Evolutionary conservation across 2,888 invertebrate genomes (phyloP).

Genomic region (Sinelater perroti): DNA sequence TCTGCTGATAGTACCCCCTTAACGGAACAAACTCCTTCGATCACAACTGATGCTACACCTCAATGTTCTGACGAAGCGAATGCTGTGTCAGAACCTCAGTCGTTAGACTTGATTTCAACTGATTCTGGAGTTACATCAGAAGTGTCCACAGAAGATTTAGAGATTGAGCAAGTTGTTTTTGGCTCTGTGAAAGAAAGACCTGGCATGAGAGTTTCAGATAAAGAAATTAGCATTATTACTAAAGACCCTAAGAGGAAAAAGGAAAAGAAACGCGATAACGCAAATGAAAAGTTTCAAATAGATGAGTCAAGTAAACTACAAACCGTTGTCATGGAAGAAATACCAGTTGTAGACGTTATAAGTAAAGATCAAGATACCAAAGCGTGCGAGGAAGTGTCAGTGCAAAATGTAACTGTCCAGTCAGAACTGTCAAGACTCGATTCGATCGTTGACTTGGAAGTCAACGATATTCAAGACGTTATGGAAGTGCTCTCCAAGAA

Average conservation of each 20-base stretch:
- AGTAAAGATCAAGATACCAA: slow-evolving; percentile 34
- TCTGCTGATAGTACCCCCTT: background rate
- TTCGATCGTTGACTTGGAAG: slow-evolving; percentile 58
- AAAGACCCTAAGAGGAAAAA: slow-evolving; percentile 8
- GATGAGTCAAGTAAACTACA: slow-evolving; percentile 45
- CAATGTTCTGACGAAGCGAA: background rate
- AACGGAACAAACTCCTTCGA: background rate
- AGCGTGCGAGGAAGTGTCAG: slow-evolving; percentile 20
- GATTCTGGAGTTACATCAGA: slow-evolving; percentile 36
- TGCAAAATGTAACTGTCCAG: slow-evolving; percentile 40
- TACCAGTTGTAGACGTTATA: slow-evolving; percentile 39
- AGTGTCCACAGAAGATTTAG: slow-evolving; percentile 39
- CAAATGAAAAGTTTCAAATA: background rate
- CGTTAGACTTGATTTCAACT: slow-evolving; percentile 35
- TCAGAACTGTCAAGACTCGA: slow-evolving; percentile 52
- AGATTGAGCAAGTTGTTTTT: slow-evolving; percentile 68
- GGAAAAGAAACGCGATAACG: background rate
- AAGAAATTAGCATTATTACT: background rate
- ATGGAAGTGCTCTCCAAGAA: slow-evolving; percentile 51
- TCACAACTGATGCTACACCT: background rate
- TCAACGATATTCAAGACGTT: slow-evolving; percentile 56
- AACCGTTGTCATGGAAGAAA: slow-evolving; percentile 47
- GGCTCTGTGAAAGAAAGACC: slow-evolving; percentile 70
- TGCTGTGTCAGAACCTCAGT: slow-evolving; percentile 23
- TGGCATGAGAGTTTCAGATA: slow-evolving; percentile 35